Conservation (phyloP, 1,140 invertebrate genomes). For the Pantala flavescens region DNA sequence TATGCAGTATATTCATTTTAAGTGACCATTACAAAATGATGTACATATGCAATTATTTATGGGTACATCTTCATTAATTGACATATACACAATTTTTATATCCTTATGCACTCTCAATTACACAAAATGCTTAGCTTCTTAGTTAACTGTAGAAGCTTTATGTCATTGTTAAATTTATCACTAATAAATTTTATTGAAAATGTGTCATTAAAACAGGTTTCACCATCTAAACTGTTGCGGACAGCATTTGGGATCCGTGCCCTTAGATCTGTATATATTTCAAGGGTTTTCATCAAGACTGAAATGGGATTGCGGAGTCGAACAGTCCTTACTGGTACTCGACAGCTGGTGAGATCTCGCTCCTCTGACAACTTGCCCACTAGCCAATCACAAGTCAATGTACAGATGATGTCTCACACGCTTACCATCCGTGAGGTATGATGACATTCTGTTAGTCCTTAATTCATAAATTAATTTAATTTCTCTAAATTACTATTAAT, state of each 20-base stretch:
- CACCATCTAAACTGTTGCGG: slow-evolving; percentile 75
- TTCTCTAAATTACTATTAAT: no score
- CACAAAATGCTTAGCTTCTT: no score
- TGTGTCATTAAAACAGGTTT: slow-evolving; percentile 37
- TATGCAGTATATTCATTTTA: no score
- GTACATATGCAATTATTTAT: no score
- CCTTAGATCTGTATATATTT: slow-evolving; percentile 81
- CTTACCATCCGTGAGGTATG: slow-evolving; percentile 81
- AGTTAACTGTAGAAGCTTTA: no score
- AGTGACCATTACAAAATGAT: no score
- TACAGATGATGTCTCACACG: slow-evolving; percentile 87
- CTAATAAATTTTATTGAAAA: neutral
- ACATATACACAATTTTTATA: no score
- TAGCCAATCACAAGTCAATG: slow-evolving; percentile 82
- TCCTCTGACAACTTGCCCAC: slow-evolving; percentile 81
- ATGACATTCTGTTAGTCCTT: slow-evolving; percentile 13
- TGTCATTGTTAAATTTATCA: neutral
- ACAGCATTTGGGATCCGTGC: slow-evolving; percentile 86
- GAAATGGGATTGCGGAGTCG: slow-evolving; percentile 83
- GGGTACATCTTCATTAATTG: no score
- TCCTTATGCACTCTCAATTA: no score
- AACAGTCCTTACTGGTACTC: slow-evolving; percentile 51
- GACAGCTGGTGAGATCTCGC: slow-evolving; percentile 59
- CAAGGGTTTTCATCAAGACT: slow-evolving; percentile 78
- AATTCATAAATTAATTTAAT: no score